Base-by-base conservation (phyloP, 2,888 invertebrate genomes). In the Pterostichus madidus region DNA sequence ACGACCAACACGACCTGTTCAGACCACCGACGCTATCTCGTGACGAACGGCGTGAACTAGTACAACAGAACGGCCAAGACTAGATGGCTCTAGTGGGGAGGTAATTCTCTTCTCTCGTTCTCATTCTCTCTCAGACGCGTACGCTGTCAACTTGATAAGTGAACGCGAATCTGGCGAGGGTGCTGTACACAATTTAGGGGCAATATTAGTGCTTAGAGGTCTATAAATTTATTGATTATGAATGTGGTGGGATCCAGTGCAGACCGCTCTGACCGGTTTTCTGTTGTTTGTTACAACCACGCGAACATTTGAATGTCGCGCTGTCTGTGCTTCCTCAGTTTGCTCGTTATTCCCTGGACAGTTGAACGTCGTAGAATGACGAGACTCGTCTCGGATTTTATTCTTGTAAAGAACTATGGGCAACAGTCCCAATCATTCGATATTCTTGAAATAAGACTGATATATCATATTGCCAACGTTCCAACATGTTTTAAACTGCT, bases 11-110 rank as follows among this genome's bases (percentile, higher is more conserved):
- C 77, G 90, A 90, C 24, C 56, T 89, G 81, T 89, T 90, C 87
- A 89, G 91, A 87, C 91, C 92, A 84, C 90, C 93, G 83, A 90
- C 92, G 88, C 92, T 91, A 88, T 92, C 93, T 85, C 93, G 93
- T 86, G 92, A 91, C 90, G 93, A 92, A 76, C 91, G 92, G 83
- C 90, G 95, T 86, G 93, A 94, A 87, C 91, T 94, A 85, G 91
- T 95, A 83, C 95, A 95, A 87, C 95, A 95, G 89, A 96, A 96
- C 90, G 95, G 95, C 86, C 95, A 96, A 90, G 96, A 96, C 92
- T 96, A 94, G 87, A 86, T 82, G 84, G 77, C 84, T 83, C 84
- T 84, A 46, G 73, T 49, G 39, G 8, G 39, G 59, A 78, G 61
- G 78, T 78, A 78, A 78, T 24, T 24, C 78, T 24, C 32, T 76